Percentiles rank a stretch among this genome's conserved stretches.
These are phyloP conservation scores for Selene dorsalis DNA, from an alignment of 2,797 vertebrate species.

Conservation along the genomic window DNA sequence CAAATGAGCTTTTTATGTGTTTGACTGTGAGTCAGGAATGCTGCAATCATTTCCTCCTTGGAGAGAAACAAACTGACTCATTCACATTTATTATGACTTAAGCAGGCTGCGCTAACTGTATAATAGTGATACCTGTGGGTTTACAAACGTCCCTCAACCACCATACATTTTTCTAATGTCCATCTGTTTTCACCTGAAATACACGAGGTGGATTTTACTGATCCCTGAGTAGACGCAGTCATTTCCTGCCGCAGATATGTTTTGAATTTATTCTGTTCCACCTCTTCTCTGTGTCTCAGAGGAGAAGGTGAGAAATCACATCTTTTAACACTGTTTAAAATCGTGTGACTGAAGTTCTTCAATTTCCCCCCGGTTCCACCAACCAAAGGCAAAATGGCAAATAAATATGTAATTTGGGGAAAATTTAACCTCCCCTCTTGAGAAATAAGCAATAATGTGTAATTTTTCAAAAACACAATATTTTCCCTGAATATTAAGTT, in stretches of 20 bases:
- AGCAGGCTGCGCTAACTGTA: background rate
- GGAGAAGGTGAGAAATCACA: background rate
- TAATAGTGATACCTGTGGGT: background rate
- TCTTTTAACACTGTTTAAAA: background rate
- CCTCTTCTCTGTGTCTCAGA: background rate
- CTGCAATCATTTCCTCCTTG: conserved; percentile 6
- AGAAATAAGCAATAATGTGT: too few relatives aligned
- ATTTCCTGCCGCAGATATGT: background rate
- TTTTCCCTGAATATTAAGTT: too few relatives aligned
- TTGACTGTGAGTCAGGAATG: conserved; percentile 42
- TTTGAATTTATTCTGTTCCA: background rate
- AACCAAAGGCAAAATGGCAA: background rate
- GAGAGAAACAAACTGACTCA: background rate
- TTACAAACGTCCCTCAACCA: background rate
- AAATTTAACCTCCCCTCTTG: background rate
- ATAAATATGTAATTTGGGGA: background rate
- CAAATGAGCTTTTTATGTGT: conserved; percentile 41
- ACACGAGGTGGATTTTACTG: background rate
- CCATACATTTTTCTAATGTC: background rate
- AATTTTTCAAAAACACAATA: too few relatives aligned
- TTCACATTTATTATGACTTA: background rate
- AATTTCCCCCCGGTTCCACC: background rate
- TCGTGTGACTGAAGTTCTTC: background rate
- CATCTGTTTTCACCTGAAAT: conserved; percentile 14
- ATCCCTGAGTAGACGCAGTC: background rate